A percentile compares a stretch with the other conserved stretches of the same genome.
Conservation (phyloP, 2,888 invertebrate species). For the Perizoma flavofasciatum region DNA sequence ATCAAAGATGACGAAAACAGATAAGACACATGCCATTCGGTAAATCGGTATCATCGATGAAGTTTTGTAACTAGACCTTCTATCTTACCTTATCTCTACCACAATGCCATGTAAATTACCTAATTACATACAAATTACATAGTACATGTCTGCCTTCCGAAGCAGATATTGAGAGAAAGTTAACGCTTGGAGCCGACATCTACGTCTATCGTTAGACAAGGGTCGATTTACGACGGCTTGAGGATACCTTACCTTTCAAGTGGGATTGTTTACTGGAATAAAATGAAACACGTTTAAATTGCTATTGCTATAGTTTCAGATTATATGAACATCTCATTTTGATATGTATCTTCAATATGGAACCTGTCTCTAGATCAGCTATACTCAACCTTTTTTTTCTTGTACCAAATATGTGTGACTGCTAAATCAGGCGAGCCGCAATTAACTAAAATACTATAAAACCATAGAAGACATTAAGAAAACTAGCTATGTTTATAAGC, state of each 20-base stretch:
- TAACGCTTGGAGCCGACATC: slow-evolving; percentile 10
- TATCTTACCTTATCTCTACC: slow-evolving; percentile 7
- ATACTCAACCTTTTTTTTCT: no score
- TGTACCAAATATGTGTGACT: no score
- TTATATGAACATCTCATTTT: no score
- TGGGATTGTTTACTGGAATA: slow-evolving; percentile 11
- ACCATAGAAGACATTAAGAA: no score
- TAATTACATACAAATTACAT: slow-evolving; percentile 7
- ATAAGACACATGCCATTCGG: slow-evolving; percentile 6
- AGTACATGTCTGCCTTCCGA: slow-evolving; percentile 11
- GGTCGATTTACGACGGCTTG: slow-evolving; percentile 11
- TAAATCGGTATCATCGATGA: background rate
- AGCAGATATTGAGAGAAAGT: slow-evolving; percentile 7
- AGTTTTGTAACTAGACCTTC: slow-evolving; percentile 3
- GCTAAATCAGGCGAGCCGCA: no score
- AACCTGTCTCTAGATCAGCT: no score
- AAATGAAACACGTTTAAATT: background rate
- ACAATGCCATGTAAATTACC: slow-evolving; percentile 15
- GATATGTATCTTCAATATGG: no score
- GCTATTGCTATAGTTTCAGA: no score
- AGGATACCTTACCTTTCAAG: slow-evolving; percentile 9
- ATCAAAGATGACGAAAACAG: slow-evolving; percentile 7
- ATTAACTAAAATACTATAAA: no score
- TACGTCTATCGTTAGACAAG: slow-evolving; percentile 11
- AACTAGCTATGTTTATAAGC: no score